These are phyloP conservation scores for Microcebus lehilahytsara DNA, from an alignment of 2,113 vertebrate genomes.

Conservation along the genomic window DNA sequence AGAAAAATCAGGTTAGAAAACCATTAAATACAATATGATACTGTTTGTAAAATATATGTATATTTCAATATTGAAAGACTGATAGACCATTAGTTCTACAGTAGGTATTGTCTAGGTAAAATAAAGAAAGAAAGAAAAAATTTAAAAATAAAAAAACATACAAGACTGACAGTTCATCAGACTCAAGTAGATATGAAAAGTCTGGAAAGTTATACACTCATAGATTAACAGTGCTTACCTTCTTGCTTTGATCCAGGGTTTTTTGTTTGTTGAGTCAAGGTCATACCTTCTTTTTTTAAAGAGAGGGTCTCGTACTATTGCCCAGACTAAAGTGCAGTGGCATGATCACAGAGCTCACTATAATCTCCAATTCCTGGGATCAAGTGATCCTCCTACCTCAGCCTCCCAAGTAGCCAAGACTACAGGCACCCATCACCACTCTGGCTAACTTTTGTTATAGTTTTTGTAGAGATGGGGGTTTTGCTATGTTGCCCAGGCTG, in stretches of 20 bases:
- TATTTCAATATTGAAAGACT: background rate
- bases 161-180: background rate
- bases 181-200: background rate
- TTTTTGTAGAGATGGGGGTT: too few relatives aligned
- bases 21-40: background rate
- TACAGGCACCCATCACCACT: too few relatives aligned
- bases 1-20: background rate
- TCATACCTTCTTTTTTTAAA: background rate
- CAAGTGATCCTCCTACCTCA: too few relatives aligned
- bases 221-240: background rate
- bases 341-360: too few relatives aligned
- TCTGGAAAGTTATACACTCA: background rate
- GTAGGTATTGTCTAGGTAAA: too few relatives aligned
- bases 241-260: background rate
- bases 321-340: too few relatives aligned
- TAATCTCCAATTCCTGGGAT: too few relatives aligned
- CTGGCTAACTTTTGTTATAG: background rate
- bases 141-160: too few relatives aligned
- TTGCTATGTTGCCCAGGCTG: too few relatives aligned
- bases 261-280: background rate
- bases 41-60: background rate
- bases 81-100: background rate
- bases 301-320: too few relatives aligned
- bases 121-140: too few relatives aligned
- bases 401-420: too few relatives aligned